phyloP scores from a whole-genome alignment of 2,797 vertebrate genomes.

The Argya squamiceps region DNA sequence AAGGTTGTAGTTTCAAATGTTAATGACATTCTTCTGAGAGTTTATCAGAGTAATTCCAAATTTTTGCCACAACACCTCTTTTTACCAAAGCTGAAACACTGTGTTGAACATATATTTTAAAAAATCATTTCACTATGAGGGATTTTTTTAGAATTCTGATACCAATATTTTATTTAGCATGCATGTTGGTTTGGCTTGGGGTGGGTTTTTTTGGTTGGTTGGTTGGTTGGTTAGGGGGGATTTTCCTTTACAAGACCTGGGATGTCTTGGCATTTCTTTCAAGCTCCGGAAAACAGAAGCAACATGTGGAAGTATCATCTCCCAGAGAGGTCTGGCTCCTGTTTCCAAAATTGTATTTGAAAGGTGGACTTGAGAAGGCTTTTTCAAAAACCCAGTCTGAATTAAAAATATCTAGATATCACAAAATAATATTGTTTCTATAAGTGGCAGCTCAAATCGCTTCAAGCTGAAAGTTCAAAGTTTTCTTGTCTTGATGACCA shows the following conservation, averaged over 20 bases:
- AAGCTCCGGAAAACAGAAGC: not conserved
- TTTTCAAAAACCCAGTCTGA: not conserved
- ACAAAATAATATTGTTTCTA: not conserved
- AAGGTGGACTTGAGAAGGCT: not conserved
- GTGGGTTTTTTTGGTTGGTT: accelerated
- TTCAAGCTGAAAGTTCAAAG: not conserved
- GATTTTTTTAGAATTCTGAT: not conserved
- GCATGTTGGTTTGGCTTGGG: not conserved
- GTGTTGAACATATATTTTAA: not conserved
- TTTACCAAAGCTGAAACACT: not conserved
- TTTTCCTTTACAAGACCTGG: not conserved
- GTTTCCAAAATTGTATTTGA: not conserved
- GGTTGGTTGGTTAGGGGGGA: accelerated
- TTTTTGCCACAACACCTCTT: not conserved
- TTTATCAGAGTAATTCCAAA: not conserved
- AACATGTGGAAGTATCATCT: not conserved
- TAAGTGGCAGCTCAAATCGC: not conserved
- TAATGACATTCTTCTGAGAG: not conserved
- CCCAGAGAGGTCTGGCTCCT: not conserved
- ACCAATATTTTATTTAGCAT: not conserved
- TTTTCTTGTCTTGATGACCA: not conserved
- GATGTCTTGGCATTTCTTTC: not conserved
- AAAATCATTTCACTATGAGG: not conserved
- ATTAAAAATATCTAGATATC: not conserved
- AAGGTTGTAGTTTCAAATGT: not conserved